Base-by-base conservation (phyloP, 2,797 vertebrate genomes). In the Sebastes itinus region DNA sequence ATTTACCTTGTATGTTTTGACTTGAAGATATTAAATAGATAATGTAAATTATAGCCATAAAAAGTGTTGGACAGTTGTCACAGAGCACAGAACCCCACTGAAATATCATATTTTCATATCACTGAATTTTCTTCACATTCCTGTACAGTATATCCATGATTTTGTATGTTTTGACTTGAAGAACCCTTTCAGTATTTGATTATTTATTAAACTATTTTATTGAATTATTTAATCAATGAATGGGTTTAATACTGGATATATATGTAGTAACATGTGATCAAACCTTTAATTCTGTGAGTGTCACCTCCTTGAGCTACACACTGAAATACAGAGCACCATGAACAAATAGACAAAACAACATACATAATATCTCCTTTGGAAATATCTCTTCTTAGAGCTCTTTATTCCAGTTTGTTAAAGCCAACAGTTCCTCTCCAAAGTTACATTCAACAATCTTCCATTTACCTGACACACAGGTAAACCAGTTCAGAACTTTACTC, bases 401-500 rank as follows among this genome's bases (percentile, higher is more conserved):
- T 92, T 93, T 93, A 93, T 92, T 93, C 88, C 89, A 89, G 87
- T 90, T 89, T 60, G 75, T 77, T 79, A 58, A 84, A 81, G 81
- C 75, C 75, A 71, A 78, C 73, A 83, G 79, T 72, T 61, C 5
- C 67, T 75, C 32, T 82, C 58, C 28, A 67, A 33, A 71, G 28
- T 78, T 68, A 83, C 79, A 83, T 77, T 78, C 76, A 60, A 72
- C 71, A 74, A 60, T 62, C 52, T 13, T 75, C 16, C 58, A 7
- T 63, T 69, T 27, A 87, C 77, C 80, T 60, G 76, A 72, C 33
- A 66, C 38, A 8, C 79, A 86, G 80, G 79, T 86, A 72, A 83
- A 85, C 76, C 82, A 66, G 25, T 52, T 70, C 80, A 75, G 22
- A 33, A 56, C 69, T 69, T 77, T 28, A 77, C 54, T 82, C 52